Evolutionary conservation across 2,797 vertebrate genomes (phyloP).

Genomic region (Ataeniobius toweri): DNA sequence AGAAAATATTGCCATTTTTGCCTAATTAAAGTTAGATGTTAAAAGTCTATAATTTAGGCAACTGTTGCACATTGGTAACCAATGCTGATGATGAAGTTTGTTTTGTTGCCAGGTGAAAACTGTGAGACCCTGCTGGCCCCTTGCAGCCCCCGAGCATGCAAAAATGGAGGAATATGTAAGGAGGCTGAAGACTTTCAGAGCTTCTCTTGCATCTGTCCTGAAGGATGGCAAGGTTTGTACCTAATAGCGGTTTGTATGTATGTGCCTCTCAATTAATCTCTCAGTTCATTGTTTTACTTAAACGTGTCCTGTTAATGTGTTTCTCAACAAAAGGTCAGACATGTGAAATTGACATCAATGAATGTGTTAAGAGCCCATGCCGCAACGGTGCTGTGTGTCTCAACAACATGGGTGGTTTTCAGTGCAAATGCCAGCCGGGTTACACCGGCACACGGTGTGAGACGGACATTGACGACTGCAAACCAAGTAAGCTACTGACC

Average conservation of each 20-base stretch:
- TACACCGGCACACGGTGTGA: slow-evolving; percentile 90
- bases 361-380: slow-evolving; percentile 93
- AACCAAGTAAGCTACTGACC: slow-evolving; percentile 84
- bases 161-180: slow-evolving; percentile 88
- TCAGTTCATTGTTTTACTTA: not conserved
- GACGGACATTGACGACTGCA: slow-evolving; percentile 87
- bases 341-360: slow-evolving; percentile 92
- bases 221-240: slow-evolving; percentile 93
- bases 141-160: slow-evolving; percentile 88
- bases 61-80: not conserved
- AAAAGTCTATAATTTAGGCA: not conserved
- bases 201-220: slow-evolving; percentile 92
- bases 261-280: not conserved
- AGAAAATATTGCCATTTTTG: not conserved
- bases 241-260: not conserved
- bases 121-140: slow-evolving; percentile 93
- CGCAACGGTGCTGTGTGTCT: slow-evolving; percentile 87
- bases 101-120: slow-evolving; percentile 82
- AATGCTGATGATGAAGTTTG: slow-evolving; percentile 29
- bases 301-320: not conserved
- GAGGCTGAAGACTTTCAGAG: slow-evolving; percentile 94
- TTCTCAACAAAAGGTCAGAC: slow-evolving; percentile 83
- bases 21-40: slow-evolving; percentile 6
- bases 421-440: slow-evolving; percentile 88
- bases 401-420: slow-evolving; percentile 88